Evolutionary conservation across 1,140 invertebrate genomes (phyloP).

Genomic region (Drosophila fuyamai): DNA sequence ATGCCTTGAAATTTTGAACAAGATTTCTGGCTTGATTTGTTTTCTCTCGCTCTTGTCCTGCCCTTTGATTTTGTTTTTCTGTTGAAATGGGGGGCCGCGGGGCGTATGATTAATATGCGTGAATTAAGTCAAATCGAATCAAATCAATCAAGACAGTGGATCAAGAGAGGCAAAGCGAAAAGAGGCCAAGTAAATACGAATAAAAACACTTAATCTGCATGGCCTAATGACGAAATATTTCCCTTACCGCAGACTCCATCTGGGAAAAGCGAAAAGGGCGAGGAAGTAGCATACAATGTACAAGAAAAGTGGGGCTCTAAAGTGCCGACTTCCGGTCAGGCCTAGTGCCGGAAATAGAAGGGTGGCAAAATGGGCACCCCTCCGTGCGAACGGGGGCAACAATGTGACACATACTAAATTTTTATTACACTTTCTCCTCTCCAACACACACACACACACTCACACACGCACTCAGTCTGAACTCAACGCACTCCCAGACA

Average conservation of each 20-base stretch:
- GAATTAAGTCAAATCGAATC: slow-evolving; percentile 82
- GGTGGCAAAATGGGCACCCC: slow-evolving; percentile 12
- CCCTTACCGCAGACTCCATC: not conserved
- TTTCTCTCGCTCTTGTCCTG: not conserved
- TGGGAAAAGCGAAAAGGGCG: not conserved
- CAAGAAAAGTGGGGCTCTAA: slow-evolving; percentile 59
- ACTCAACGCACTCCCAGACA: slow-evolving; percentile 40
- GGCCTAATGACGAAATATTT: slow-evolving; percentile 63
- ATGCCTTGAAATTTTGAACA: slow-evolving; percentile 50
- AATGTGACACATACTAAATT: slow-evolving; percentile 82
- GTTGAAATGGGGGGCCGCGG: slow-evolving; percentile 27
- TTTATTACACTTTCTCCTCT: slow-evolving; percentile 57
- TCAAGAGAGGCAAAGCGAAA: slow-evolving; percentile 5
- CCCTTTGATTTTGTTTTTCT: slow-evolving; percentile 47
- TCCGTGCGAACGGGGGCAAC: slow-evolving; percentile 35
- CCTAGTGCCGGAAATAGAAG: slow-evolving; percentile 44
- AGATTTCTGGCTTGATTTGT: slow-evolving; percentile 26
- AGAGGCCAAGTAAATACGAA: slow-evolving; percentile 24
- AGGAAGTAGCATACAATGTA: slow-evolving; percentile 5
- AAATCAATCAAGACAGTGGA: slow-evolving; percentile 68
- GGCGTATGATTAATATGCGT: slow-evolving; percentile 82
- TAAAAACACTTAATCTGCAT: slow-evolving; percentile 65
- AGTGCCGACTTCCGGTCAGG: slow-evolving; percentile 71
- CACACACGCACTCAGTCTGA: slow-evolving; percentile 13
- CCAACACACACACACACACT: not conserved